Evolutionary conservation across 2,888 invertebrate species (phyloP), one percentile per base, ranked within the genome.

Genomic region (Torymus texanus): DNA sequence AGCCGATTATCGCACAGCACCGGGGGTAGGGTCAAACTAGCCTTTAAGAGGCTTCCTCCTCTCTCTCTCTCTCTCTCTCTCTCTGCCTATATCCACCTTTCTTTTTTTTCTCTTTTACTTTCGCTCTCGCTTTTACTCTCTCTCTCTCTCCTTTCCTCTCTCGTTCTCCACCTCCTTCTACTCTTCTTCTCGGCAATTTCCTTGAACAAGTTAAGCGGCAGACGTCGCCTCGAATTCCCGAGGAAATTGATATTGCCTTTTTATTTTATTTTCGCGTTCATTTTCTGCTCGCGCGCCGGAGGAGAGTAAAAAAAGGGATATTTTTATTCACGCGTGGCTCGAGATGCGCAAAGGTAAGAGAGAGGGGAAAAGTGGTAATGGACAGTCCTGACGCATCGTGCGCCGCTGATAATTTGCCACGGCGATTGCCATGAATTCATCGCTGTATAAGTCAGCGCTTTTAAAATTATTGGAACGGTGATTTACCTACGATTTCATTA

Each of bases 1-100:
- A 89, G 88, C 88, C 87, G 89, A 89, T 89, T 89, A 89, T 83
- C 84, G 81, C 83, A 76, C 75, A 84, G 58, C 59, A 10, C 2
- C 16, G 14, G 55, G 1, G 67, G 13, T 16, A n/a, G 65, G 84
- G 84, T 87, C 85, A 87, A 87, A 83, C 85, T 85, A 85, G 85
- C 83, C 87, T 87, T 75, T 86, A 83, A 83, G 84, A 85, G 87
- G 86, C 82, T 88, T 88, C 88, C 81, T 83, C 21, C 21, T 21
- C 21, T 21, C 21, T 21, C 21, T 21, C 21, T 21, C 83, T 74
- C 21, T 21, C 21, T 21, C 21, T 21, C 21, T 21, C 21, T 21
- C 83, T 74, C 80, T 81, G 74, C 82, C 68, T 58, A 79, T 8
- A 41, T 41, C 41, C 41, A 41, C 41, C 80, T 65, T 81, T 75